Base-by-base conservation (phyloP, 2,797 vertebrate genomes). In the Micromesistius poutassou region DNA sequence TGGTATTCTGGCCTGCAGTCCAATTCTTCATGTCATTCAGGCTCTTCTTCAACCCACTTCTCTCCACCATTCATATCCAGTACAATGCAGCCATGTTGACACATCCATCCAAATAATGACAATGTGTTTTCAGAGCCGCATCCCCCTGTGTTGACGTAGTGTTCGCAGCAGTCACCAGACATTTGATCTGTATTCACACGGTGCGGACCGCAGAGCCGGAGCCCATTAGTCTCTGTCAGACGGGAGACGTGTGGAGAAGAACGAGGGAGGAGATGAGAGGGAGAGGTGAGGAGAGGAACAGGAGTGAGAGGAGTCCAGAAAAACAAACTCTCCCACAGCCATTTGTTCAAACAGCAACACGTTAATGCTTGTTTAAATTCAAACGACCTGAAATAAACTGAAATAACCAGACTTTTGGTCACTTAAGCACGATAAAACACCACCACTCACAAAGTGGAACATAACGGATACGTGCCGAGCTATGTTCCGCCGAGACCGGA, bases 221-320 rank as follows among this genome's bases (percentile, higher is more conserved):
- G 76, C n/a, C 40, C 79, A 66, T 79, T 75, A 81, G 75, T 76
- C 77, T 78, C 77, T 83, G 77, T 85, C 77, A 78, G 72, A 74
- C 77, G 40, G 76, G 79, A 87, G 71, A 74, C 30, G 78, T 72
- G 75, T 78, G 76, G 71, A 12, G 78, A 77, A n/a, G 74, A 77
- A 62, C 12, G 35, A 68, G 72, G 62, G 35, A 25, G 74, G 31
- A 28, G 42, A 25, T 1, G 71, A 71, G 66, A 78, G 13, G n/a
- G 76, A 33, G 77, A 74, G 75, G 73, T 33, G 70, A 77, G 70
- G 22, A 9, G 16, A 30, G 40, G 30, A 28, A 14, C 38, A 62
- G 19, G 6, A 12, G 42, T 36, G 30, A 77, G 13, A 33, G n/a
- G 66, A 73, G 55, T 62, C 55, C 7, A 62, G 22, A 62, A 62